Percentiles rank a stretch among this genome's conserved stretches.
Evolutionary conservation across 2,797 vertebrate genomes (phyloP).

Genomic region (Sitta carolinensis): DNA sequence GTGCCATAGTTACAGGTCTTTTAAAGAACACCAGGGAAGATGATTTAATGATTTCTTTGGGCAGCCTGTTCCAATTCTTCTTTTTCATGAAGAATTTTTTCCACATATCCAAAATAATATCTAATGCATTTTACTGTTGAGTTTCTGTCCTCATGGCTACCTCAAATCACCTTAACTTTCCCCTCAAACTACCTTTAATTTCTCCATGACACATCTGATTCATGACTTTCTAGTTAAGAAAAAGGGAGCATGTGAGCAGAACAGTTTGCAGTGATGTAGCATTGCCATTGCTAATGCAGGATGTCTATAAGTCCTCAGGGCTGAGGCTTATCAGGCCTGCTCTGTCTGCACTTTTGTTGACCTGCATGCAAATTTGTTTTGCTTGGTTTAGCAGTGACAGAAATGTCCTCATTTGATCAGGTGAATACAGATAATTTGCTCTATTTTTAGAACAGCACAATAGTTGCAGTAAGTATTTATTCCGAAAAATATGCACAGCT

Average conservation of each 20-base stretch:
- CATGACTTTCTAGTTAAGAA: neutral
- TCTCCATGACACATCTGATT: accelerated
- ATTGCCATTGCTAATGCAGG: neutral
- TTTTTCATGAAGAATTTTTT: accelerated
- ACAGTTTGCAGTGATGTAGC: neutral
- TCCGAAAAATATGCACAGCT: neutral
- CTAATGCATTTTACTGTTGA: neutral
- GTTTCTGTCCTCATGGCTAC: neutral
- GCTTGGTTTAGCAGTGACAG: neutral
- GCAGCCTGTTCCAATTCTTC: accelerated
- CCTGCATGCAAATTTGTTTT: neutral
- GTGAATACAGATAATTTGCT: neutral
- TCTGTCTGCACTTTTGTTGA: neutral
- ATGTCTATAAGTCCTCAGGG: neutral
- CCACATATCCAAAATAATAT: neutral
- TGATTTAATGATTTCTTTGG: neutral
- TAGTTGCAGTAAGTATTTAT: neutral
- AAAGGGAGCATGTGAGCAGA: neutral
- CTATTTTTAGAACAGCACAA: neutral
- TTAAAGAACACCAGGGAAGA: neutral
- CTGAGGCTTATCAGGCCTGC: neutral
- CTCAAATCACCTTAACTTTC: neutral
- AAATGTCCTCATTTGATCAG: neutral
- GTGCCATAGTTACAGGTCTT: neutral
- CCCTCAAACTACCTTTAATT: neutral